Percentiles rank a stretch among this genome's conserved stretches.
These are phyloP conservation scores for Siderastrea radians DNA, from an alignment of 92 coral and sea anemone genomes.

Conservation along the genomic window DNA sequence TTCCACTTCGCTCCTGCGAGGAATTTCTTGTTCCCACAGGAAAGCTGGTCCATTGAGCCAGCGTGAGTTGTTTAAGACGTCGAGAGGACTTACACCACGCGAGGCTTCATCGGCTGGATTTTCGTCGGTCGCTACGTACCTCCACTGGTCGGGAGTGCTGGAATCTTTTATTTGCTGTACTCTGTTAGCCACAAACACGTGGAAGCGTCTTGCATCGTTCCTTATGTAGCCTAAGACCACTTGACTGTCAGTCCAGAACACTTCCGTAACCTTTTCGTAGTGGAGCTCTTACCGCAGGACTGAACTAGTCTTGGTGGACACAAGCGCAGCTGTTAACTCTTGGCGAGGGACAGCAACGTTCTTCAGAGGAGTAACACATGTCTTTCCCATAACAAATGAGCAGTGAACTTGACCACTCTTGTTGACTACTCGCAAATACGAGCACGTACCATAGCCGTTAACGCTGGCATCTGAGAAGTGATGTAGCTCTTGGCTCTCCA, in stretches of 20 bases:
- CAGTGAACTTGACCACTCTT: conserved; percentile 28
- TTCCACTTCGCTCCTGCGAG: conserved; percentile 2
- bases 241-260: conserved; percentile 53
- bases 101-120: too few species aligned
- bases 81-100: conserved; percentile 20
- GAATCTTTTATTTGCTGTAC: conserved; percentile 48
- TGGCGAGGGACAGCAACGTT: too few species aligned
- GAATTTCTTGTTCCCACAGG: conserved; percentile 42
- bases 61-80: conserved; percentile 16
- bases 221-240: conserved; percentile 51
- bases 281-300: conserved; percentile 20
- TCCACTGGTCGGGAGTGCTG: conserved; percentile 58
- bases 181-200: conserved; percentile 58
- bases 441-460: background rate
- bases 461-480: conserved; percentile 53
- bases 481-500: conserved; percentile 18
- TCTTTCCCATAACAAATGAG: conserved; percentile 12
- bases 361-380: too few species aligned
- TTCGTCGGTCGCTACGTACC: background rate
- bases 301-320: conserved; percentile 24
- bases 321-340: conserved; percentile 29
- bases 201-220: conserved; percentile 46
- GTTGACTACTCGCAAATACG: conserved; percentile 10
- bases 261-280: conserved; percentile 13
- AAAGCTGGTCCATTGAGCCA: conserved; percentile 60